Percentiles rank a stretch among this genome's conserved stretches.
Conservation (phyloP, 37 sponge, comb jelly and placozoan species). For the Bolinopsis microptera region DNA sequence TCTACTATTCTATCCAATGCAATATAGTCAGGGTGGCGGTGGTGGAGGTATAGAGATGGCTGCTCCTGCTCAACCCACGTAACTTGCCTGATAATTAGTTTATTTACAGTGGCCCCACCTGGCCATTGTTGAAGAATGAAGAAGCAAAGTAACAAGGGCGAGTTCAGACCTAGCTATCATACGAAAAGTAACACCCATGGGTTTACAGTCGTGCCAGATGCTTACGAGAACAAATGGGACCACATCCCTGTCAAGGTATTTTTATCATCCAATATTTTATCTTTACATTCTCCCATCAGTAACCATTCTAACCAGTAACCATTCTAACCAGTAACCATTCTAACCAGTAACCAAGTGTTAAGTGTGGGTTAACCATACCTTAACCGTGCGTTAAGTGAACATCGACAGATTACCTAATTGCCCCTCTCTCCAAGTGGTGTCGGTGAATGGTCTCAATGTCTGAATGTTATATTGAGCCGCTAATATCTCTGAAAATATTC, state of each 20-base stretch:
- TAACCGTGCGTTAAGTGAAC: too few relatives aligned
- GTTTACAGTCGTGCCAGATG: neutral
- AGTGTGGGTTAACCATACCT: neutral
- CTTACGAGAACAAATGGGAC: constrained; percentile 55
- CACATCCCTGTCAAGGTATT: constrained; percentile 22
- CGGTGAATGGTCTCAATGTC: too few relatives aligned
- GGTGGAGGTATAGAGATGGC: neutral
- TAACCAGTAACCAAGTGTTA: too few relatives aligned
- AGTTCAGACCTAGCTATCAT: neutral
- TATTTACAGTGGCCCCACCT: neutral
- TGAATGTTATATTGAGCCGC: too few relatives aligned
- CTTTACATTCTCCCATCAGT: neutral
- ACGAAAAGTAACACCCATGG: constrained; percentile 22
- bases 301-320: neutral
- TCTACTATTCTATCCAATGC: neutral
- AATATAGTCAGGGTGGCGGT: neutral
- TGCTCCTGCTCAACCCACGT: neutral
- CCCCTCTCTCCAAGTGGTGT: too few relatives aligned
- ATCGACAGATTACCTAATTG: too few relatives aligned
- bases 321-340: neutral
- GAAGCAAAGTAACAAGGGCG: neutral
- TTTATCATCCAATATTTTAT: neutral
- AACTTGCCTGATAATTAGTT: constrained; percentile 5
- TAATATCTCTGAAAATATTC: too few relatives aligned
- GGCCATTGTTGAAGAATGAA: constrained; percentile 13